These are phyloP conservation scores for Chelonoidis abingdonii DNA, from an alignment of 2,113 vertebrate species.

Conservation along the genomic window DNA sequence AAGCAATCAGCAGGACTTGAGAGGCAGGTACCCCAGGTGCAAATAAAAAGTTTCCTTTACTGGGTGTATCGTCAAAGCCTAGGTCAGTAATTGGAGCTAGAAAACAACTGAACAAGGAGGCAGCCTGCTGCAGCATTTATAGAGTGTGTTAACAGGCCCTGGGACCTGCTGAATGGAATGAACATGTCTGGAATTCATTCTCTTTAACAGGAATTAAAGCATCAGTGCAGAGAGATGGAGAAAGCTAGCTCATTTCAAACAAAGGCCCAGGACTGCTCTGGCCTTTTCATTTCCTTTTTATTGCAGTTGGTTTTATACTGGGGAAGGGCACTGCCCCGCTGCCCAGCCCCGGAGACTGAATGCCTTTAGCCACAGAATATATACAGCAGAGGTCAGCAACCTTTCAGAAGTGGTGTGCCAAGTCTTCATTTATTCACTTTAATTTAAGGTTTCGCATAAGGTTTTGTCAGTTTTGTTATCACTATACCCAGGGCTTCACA, in stretches of 20 bases:
- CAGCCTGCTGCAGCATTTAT: background rate
- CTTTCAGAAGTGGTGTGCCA: too few relatives aligned
- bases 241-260: background rate
- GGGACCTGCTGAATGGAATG: rapidly evolving
- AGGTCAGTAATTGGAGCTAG: background rate
- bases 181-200: rapidly evolving
- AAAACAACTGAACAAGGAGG: background rate
- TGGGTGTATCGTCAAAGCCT: rapidly evolving
- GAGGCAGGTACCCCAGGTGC: background rate
- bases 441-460: too few relatives aligned
- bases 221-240: background rate
- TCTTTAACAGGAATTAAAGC: background rate
- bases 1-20: background rate
- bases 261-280: background rate
- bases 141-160: rapidly evolving
- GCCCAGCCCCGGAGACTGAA: background rate
- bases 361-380: background rate
- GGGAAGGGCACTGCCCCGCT: background rate
- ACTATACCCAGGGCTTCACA: too few relatives aligned
- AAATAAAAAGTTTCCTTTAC: background rate
- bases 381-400: background rate
- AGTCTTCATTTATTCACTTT: too few relatives aligned
- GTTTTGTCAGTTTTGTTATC: too few relatives aligned
- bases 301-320: background rate
- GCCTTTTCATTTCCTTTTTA: background rate